Percentiles rank a stretch among this genome's conserved stretches.
phyloP scores from a whole-genome alignment of 2,888 invertebrate species.

The Heliconius ismenius region DNA sequence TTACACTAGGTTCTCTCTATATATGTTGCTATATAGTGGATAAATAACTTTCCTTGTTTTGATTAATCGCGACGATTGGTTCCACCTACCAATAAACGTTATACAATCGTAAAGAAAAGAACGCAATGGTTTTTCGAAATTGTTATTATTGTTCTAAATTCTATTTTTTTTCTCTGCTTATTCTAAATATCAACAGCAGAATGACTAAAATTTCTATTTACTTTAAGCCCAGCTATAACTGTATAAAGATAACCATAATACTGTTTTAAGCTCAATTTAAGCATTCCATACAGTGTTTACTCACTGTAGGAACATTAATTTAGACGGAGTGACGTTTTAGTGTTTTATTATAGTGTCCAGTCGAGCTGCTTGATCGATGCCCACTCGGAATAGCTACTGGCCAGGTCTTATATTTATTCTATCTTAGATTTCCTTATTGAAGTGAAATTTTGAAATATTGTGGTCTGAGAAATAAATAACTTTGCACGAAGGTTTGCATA shows the following conservation, averaged over 20 bases:
- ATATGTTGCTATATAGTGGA: too few relatives aligned
- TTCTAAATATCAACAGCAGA: too few relatives aligned
- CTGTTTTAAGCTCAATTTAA: slow-evolving; percentile 25
- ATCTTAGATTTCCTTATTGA: slow-evolving; percentile 30
- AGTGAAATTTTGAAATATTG: neutral
- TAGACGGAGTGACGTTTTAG: slow-evolving; percentile 32
- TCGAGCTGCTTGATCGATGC: slow-evolving; percentile 41
- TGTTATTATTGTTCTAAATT: too few relatives aligned
- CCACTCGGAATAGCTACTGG: slow-evolving; percentile 33
- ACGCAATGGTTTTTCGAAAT: too few relatives aligned
- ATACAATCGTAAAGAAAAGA: too few relatives aligned
- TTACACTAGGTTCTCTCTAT: too few relatives aligned
- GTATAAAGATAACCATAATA: slow-evolving; percentile 11
- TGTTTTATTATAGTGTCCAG: slow-evolving; percentile 43
- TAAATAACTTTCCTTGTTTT: too few relatives aligned
- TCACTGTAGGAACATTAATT: slow-evolving; percentile 30
- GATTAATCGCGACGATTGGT: too few relatives aligned
- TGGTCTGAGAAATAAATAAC: neutral
- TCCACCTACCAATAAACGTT: too few relatives aligned
- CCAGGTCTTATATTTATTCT: slow-evolving; percentile 21
- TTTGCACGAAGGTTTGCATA: neutral
- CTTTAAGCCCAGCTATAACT: neutral
- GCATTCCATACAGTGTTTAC: slow-evolving; percentile 26
- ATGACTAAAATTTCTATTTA: neutral
- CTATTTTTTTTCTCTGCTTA: too few relatives aligned